Conservation (phyloP, 2,888 invertebrate species). For the Gastrophysa polygoni region DNA sequence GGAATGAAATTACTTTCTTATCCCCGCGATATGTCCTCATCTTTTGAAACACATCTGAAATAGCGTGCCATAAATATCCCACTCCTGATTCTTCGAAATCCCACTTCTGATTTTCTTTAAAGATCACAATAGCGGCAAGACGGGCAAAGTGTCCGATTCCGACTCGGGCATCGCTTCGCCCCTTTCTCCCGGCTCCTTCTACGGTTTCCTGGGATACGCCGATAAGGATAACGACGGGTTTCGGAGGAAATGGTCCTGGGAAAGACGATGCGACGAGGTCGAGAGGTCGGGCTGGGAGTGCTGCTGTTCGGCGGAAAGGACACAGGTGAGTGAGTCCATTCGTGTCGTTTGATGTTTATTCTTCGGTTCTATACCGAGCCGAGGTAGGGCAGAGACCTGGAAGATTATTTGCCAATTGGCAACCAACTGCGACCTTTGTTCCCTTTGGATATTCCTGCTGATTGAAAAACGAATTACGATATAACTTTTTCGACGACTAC, state of each 20-base stretch:
- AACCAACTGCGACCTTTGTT: too few species aligned
- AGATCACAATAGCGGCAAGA: constrained; percentile 38
- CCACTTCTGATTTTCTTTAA: constrained; percentile 19
- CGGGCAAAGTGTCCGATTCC: constrained; percentile 55
- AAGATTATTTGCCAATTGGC: too few species aligned
- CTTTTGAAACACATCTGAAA: too few species aligned
- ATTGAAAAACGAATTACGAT: too few species aligned
- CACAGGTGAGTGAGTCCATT: constrained; percentile 35
- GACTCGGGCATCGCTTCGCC: constrained; percentile 59
- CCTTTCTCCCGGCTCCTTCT: constrained; percentile 53
- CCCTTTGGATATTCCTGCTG: too few species aligned
- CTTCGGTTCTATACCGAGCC: too few species aligned
- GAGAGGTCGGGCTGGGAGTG: constrained; percentile 22
- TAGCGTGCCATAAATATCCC: background rate
- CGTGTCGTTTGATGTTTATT: background rate
- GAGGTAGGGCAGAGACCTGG: too few species aligned
- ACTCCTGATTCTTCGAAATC: constrained; percentile 12
- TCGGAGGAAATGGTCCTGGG: constrained; percentile 19
- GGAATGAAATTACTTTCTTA: too few species aligned
- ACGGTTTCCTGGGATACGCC: constrained; percentile 49
- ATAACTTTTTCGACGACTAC: too few species aligned
- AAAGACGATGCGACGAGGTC: constrained; percentile 13
- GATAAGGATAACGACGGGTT: constrained; percentile 41
- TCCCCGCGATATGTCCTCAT: too few species aligned
- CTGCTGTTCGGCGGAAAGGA: constrained; percentile 31